A percentile compares a stretch with the other conserved stretches of the same genome.
Conservation (phyloP, 2,888 invertebrate genomes). For the Catocala nupta region DNA sequence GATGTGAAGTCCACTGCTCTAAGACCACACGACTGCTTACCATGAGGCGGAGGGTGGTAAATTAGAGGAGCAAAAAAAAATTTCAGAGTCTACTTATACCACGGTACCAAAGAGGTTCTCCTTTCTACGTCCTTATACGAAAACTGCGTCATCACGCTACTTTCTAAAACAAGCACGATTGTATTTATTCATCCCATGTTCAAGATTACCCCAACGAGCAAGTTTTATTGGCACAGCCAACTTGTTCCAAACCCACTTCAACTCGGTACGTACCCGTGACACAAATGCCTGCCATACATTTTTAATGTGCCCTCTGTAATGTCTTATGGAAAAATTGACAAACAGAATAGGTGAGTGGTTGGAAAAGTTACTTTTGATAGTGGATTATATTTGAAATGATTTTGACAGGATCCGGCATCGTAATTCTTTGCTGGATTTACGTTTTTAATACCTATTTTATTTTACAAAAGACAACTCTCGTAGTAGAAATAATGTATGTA, state of each 20-base stretch:
- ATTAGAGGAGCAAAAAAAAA: no score
- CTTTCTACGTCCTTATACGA: no score
- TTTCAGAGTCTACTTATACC: no score
- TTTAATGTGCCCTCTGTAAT: constrained; percentile 57
- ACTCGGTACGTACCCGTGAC: constrained; percentile 48
- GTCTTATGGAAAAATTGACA: constrained; percentile 34
- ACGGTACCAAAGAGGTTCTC: no score
- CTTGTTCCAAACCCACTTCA: constrained; percentile 40
- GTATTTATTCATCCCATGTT: constrained; percentile 41
- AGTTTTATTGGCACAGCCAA: constrained; percentile 46
- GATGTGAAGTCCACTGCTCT: no score
- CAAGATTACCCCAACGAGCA: constrained; percentile 38
- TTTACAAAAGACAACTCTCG: no score
- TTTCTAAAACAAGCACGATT: constrained; percentile 24
- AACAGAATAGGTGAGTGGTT: constrained; percentile 18
- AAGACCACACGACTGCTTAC: no score
- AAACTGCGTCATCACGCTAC: not conserved
- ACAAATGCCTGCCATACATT: constrained; percentile 52
- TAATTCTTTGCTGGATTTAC: no score
- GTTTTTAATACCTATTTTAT: no score
- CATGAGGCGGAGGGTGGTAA: no score
- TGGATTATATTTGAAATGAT: not conserved
- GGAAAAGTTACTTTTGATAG: not conserved
- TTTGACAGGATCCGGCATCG: no score
- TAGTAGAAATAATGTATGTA: no score